These are phyloP conservation scores for Papilio helenus DNA, from an alignment of 1,140 invertebrate genomes.

Conservation along the genomic window DNA sequence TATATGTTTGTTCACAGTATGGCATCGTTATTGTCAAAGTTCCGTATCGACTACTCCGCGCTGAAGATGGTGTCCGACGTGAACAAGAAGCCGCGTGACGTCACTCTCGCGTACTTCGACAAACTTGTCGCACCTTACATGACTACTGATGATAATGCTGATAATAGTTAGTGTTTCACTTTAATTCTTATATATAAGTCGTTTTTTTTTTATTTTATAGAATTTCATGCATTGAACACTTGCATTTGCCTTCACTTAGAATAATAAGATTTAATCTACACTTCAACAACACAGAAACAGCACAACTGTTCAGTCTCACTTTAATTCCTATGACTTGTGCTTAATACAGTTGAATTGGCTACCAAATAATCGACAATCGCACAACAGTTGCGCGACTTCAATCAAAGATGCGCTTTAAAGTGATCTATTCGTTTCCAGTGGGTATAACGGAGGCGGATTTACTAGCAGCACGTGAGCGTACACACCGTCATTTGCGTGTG, in stretches of 20 bases:
- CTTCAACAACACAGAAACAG: no score
- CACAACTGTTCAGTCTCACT: no score
- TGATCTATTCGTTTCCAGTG: slow-evolving; percentile 70
- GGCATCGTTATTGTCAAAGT: slow-evolving; percentile 97
- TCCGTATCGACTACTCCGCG: slow-evolving; percentile 97
- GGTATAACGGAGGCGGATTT: slow-evolving; percentile 92
- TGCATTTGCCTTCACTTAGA: no score
- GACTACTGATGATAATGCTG: slow-evolving; percentile 82
- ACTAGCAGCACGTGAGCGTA: slow-evolving; percentile 93
- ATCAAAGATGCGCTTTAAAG: no score
- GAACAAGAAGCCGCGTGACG: slow-evolving; percentile 87
- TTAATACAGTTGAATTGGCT: no score
- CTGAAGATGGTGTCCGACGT: slow-evolving; percentile 95
- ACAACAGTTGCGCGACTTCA: no score
- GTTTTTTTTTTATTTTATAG: not conserved
- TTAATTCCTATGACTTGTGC: no score
- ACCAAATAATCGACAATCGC: no score
- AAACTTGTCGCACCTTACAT: slow-evolving; percentile 89
- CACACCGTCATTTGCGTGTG: slow-evolving; percentile 94
- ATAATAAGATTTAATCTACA: no score
- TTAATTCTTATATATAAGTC: not conserved
- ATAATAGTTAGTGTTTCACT: slow-evolving; percentile 57
- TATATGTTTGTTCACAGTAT: slow-evolving; percentile 86
- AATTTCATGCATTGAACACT: no score
- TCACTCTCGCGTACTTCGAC: slow-evolving; percentile 92